Base-by-base conservation (phyloP, 2,797 vertebrate species). In the Aselliscus stoliczkanus region DNA sequence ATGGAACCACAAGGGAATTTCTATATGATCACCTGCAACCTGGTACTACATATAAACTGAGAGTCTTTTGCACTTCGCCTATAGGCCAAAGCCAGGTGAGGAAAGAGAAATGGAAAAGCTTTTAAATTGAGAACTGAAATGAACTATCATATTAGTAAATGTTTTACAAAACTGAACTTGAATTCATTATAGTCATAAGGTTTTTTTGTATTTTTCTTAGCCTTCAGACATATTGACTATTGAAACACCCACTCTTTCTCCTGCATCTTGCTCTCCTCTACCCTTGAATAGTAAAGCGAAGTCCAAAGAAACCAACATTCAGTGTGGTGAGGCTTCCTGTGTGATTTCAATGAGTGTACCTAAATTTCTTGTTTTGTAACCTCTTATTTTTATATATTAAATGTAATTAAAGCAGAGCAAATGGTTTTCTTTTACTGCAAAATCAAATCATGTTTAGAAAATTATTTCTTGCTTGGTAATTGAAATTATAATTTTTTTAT, bases 51-150 rank as follows among this genome's bases (percentile, higher is more conserved):
- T 99, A 99, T 98, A 97, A 97, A 54, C 69, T 99, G 60, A 98
- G 98, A 42, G 98, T 99, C 52, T 98, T 97, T 84, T 99, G 99
- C 75, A 91, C 96, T 97, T 98, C 98, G 34, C 90, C 79, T 81
- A 98, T 98, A 54, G 99, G 98, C 7, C 98, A 98, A 81, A 99
- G 99, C 97, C 98, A 98, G 98, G 99, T 99, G 93, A 98, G 97
- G 42, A 95, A 89, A 75, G n/a, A 76, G 27, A 80, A 21, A 54
- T 3, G 7, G 39, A 31, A 91, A 79, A 73, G 11, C 56, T 77
- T 85, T 90, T 42, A 42, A 84, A 64, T 17, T 80, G n/a, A 88
- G 23, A 17, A 69, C 11, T 94, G 52, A 93, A 92, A 56, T 92
- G 18, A 83, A 47, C 12, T 89, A 23, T 39, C 27, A 77, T 52